Evolutionary conservation across 2,888 invertebrate genomes (phyloP).

Genomic region (Bombylius discolor): DNA sequence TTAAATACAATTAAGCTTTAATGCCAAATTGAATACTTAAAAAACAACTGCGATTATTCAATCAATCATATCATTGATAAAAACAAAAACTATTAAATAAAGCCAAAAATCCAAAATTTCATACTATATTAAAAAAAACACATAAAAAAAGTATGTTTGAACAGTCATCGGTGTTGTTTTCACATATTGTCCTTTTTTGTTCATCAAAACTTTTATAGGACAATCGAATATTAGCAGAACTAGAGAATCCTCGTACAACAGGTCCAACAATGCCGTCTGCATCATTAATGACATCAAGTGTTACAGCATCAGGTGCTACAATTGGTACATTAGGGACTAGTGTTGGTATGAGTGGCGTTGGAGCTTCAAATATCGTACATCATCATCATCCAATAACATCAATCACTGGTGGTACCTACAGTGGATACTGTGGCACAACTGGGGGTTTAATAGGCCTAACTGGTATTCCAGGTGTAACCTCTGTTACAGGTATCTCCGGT

Average conservation of each 20-base stretch:
- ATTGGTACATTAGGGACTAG: too few species aligned
- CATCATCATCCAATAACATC: slow-evolving; percentile 9
- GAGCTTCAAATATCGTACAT: slow-evolving; percentile 4
- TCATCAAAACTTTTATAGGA: slow-evolving; percentile 33
- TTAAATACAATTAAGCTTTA: too few species aligned
- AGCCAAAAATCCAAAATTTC: too few species aligned
- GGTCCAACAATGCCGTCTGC: slow-evolving; percentile 30
- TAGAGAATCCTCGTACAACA: slow-evolving; percentile 62
- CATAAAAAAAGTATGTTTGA: not conserved
- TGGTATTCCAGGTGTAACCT: slow-evolving; percentile 6
- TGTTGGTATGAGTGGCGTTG: slow-evolving; percentile 6
- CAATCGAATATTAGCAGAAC: slow-evolving; percentile 76
- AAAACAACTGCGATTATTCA: too few species aligned
- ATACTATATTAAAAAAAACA: not conserved
- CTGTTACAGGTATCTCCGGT: slow-evolving; percentile 3
- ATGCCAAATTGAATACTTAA: too few species aligned
- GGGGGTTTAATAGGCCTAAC: slow-evolving; percentile 4
- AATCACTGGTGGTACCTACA: slow-evolving; percentile 4
- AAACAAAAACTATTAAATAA: too few species aligned
- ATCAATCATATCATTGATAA: too few species aligned
- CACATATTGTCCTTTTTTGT: not conserved
- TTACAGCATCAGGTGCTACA: too few species aligned
- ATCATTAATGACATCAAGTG: slow-evolving; percentile 24
- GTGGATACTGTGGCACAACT: slow-evolving; percentile 5
- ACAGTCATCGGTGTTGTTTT: not conserved